Percentiles rank a stretch among this genome's conserved stretches.
Conservation (phyloP, 1,140 invertebrate genomes). For the Conus betulinus region DNA sequence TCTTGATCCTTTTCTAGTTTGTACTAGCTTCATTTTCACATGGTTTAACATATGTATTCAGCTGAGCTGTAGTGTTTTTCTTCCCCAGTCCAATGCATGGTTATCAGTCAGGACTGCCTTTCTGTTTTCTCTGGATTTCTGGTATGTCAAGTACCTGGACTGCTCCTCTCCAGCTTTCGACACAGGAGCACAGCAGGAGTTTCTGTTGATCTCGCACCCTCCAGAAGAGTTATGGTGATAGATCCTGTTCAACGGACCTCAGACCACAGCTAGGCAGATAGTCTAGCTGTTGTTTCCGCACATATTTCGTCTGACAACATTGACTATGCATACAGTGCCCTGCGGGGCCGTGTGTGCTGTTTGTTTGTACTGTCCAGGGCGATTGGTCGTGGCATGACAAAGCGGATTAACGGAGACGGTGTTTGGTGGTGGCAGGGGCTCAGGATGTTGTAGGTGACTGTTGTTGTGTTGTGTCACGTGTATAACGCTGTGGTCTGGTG, state of each 20-base stretch:
- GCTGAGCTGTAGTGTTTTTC: not conserved
- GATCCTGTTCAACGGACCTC: not conserved
- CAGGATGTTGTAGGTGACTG: not conserved
- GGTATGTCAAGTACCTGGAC: not conserved
- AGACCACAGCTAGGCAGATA: not conserved
- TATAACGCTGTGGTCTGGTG: not conserved
- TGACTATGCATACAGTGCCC: slow-evolving; percentile 2
- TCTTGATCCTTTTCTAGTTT: not conserved
- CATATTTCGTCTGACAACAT: slow-evolving; percentile 2
- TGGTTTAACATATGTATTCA: not conserved
- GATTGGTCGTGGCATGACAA: not conserved
- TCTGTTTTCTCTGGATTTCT: not conserved
- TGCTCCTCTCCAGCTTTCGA: not conserved
- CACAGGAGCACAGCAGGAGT: not conserved
- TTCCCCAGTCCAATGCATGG: not conserved
- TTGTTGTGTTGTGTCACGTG: not conserved
- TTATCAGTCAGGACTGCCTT: not conserved
- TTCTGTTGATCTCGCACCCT: not conserved
- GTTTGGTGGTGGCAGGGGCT: not conserved
- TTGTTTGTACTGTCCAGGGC: not conserved
- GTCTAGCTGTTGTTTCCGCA: slow-evolving; percentile 2
- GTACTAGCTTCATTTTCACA: not conserved
- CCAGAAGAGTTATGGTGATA: not conserved
- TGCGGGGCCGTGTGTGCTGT: not conserved
- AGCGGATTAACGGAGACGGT: not conserved